Evolutionary conservation across 1,140 invertebrate genomes (phyloP).

Genomic region (Microplitis mediator): DNA sequence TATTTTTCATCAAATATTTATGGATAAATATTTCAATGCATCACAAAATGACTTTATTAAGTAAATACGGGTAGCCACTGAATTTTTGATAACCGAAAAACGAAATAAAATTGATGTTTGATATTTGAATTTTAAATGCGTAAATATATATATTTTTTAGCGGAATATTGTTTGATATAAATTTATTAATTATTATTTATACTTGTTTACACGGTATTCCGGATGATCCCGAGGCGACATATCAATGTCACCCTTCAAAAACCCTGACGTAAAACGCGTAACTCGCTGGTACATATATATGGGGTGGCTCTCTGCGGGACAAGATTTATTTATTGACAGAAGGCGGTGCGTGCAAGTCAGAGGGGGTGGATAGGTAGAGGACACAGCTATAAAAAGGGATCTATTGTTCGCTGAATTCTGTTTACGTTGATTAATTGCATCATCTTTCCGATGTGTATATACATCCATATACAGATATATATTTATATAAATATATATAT

Average conservation of each 20-base stretch:
- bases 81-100: too few species aligned
- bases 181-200: slow-evolving; percentile 4
- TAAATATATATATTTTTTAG: too few species aligned
- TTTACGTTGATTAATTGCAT: slow-evolving; percentile 55
- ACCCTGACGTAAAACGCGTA: slow-evolving; percentile 5
- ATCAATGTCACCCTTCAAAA: slow-evolving; percentile 4
- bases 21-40: too few species aligned
- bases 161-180: not conserved
- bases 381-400: slow-evolving; percentile 46
- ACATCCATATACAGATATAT: too few species aligned
- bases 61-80: too few species aligned
- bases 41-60: too few species aligned
- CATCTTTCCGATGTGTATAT: slow-evolving; percentile 29
- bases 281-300: not conserved
- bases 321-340: slow-evolving; percentile 54
- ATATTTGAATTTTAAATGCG: too few species aligned
- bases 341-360: slow-evolving; percentile 30
- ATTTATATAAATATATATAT: too few species aligned
- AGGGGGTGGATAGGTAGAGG: slow-evolving; percentile 20
- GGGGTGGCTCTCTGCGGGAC: slow-evolving; percentile 41
- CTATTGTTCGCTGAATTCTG: slow-evolving; percentile 39
- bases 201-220: not conserved
- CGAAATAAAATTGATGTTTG: too few species aligned
- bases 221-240: not conserved
- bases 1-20: too few species aligned